A percentile compares a stretch with the other conserved stretches of the same genome.
phyloP scores from a whole-genome alignment of 2,888 invertebrate species.

The Cryptus armator region DNA sequence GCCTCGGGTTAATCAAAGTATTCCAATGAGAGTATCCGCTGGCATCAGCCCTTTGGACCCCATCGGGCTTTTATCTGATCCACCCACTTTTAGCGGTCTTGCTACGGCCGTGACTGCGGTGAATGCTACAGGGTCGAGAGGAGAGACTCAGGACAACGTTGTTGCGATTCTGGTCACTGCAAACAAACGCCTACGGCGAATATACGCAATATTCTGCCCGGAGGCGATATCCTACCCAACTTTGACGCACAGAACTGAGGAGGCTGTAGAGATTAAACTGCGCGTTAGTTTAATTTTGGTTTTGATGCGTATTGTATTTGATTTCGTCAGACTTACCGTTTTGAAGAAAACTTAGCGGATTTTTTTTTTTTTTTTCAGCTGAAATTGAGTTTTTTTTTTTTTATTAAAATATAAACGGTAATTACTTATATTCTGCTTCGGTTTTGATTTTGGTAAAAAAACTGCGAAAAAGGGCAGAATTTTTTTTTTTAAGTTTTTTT shows the following conservation, averaged over 20 bases:
- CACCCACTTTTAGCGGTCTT: slow-evolving; percentile 61
- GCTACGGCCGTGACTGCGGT: slow-evolving; percentile 23
- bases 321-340: too few species aligned
- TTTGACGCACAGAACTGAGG: slow-evolving; percentile 61
- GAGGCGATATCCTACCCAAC: slow-evolving; percentile 50
- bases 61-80: slow-evolving; percentile 75
- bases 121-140: neutral
- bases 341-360: too few species aligned
- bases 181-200: slow-evolving; percentile 76
- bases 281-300: slow-evolving; percentile 47
- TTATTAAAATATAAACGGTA: too few species aligned
- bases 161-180: slow-evolving; percentile 71
- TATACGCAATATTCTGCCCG: slow-evolving; percentile 23
- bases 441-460: too few species aligned
- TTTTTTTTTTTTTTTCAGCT: too few species aligned
- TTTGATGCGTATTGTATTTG: slow-evolving; percentile 14
- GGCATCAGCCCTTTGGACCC: slow-evolving; percentile 73
- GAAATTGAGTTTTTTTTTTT: too few species aligned
- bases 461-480: too few species aligned
- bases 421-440: too few species aligned
- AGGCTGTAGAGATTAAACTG: slow-evolving; percentile 33
- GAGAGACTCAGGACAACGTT: slow-evolving; percentile 49
- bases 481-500: too few species aligned
- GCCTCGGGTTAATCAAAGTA: slow-evolving; percentile 79
- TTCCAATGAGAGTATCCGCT: slow-evolving; percentile 76